Evolutionary conservation across 2,888 invertebrate species (phyloP).

Genomic region (Plusia festucae): DNA sequence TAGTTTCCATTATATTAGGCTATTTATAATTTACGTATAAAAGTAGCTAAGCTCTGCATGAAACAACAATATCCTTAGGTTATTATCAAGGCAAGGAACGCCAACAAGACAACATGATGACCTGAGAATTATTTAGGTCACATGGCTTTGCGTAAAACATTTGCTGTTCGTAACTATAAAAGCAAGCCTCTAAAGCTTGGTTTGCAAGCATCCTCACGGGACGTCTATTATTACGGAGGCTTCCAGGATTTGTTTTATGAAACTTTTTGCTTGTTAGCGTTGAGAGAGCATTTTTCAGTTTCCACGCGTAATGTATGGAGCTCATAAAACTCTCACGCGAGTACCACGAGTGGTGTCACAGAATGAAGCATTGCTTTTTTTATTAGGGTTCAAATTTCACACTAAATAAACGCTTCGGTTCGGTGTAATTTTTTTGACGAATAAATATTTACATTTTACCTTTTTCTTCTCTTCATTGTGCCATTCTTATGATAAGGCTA

Average conservation of each 20-base stretch:
- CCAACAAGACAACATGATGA: conserved; percentile 30
- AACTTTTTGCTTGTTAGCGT: conserved; percentile 59
- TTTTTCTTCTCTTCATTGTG: no score
- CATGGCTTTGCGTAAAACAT: conserved; percentile 40
- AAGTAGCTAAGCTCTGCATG: not conserved
- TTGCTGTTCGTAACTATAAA: conserved; percentile 35
- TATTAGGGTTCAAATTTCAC: not conserved
- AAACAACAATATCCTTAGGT: conserved; percentile 8
- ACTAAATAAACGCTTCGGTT: not conserved
- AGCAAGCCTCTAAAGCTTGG: conserved; percentile 32
- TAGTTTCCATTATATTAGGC: no score
- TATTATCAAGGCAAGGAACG: conserved; percentile 27
- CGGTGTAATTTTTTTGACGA: no score
- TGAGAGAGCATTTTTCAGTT: conserved; percentile 57
- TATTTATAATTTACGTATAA: no score
- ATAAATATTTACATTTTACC: no score
- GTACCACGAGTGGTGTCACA: conserved; percentile 19
- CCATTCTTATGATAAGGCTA: no score
- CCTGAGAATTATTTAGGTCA: conserved; percentile 43
- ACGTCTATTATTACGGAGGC: conserved; percentile 39
- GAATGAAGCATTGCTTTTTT: not conserved
- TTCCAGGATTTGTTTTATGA: conserved; percentile 52
- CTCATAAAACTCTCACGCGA: conserved; percentile 42
- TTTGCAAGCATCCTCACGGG: conserved; percentile 32
- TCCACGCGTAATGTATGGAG: conserved; percentile 63